Base-by-base conservation (phyloP, 1,140 invertebrate genomes). In the Eufriesea mexicana region DNA sequence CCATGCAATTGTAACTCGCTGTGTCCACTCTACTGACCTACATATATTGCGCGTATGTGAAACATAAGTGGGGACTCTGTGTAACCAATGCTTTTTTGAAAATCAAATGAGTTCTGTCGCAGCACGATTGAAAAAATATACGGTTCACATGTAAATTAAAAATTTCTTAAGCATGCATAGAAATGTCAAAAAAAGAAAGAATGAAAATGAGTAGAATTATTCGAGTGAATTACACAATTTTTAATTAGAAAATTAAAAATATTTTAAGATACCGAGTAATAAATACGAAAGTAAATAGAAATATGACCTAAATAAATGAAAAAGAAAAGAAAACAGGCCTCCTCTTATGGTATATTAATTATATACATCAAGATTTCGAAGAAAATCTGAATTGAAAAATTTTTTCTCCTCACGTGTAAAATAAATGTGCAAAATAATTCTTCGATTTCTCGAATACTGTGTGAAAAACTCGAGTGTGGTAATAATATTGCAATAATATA, bases 21-120 rank as follows among this genome's bases (percentile, higher is more conserved):
- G 76, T 88, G 84, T 83, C 61, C 77, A 88, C 75, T 85, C 86
- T 67, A 84, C 77, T 89, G 87, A 73, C 87, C 87, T 42, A 89
- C 87, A 89, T 89, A 71, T 64, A 61, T 42, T 20, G 57, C 79
- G 71, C 73, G 76, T 80, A 57, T 51, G 76, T n/a, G 64, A 57
- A 67, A 57, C 8, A 14, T 49, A 79, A 45, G 51, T 49, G 35
- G 10, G n/a, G n/a, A 42, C 16, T 55, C 10, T n/a, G 20, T 20
- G 35, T 25, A 20, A 55, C 5, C 51, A 42, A 10, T 23, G 20
- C 47, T 20, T 45, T 73, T 10, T 25, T 20, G 14, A 20, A 74
- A 1, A 57, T 47, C 42, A 47, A 72, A 55, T 14, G 42, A 55
- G 9, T 42, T 25, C n/a, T n/a, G n/a, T n/a, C n/a, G n/a, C n/a